phyloP scores from a whole-genome alignment of 2,113 vertebrate species.

The Oncorhynchus kisutch region DNA sequence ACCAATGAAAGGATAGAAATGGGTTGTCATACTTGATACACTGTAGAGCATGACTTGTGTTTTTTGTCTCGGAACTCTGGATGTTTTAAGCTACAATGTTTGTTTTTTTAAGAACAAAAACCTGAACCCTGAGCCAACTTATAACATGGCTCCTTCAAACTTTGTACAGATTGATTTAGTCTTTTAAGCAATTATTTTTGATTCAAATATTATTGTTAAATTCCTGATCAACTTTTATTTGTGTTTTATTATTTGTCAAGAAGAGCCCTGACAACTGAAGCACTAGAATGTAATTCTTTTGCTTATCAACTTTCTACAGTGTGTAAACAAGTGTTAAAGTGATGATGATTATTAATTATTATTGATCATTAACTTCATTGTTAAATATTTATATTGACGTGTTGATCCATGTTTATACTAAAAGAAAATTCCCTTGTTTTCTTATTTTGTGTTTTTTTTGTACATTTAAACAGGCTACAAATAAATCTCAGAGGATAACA shows the following conservation, averaged over 20 bases:
- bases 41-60: no score
- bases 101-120: neutral
- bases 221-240: neutral
- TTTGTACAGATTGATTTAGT: neutral
- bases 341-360: no score
- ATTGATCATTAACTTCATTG: slow-evolving; percentile 15
- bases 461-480: no score
- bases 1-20: neutral
- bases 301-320: slow-evolving; percentile 45
- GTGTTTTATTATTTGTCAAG: neutral
- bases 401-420: slow-evolving; percentile 45
- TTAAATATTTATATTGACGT: slow-evolving; percentile 38
- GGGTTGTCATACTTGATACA: neutral
- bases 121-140: slow-evolving; percentile 9
- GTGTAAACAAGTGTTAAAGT: slow-evolving; percentile 24
- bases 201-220: neutral
- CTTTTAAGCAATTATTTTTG: neutral
- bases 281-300: slow-evolving; percentile 34
- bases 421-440: slow-evolving; percentile 24
- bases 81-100: neutral
- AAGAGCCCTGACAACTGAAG: slow-evolving; percentile 10
- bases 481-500: no score
- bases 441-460: neutral
- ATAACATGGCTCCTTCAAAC: neutral
- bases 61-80: neutral